A percentile compares a stretch with the other conserved stretches of the same genome.
These are phyloP conservation scores for Catharus fuscescens DNA, from an alignment of 2,113 vertebrate genomes.

Conservation along the genomic window DNA sequence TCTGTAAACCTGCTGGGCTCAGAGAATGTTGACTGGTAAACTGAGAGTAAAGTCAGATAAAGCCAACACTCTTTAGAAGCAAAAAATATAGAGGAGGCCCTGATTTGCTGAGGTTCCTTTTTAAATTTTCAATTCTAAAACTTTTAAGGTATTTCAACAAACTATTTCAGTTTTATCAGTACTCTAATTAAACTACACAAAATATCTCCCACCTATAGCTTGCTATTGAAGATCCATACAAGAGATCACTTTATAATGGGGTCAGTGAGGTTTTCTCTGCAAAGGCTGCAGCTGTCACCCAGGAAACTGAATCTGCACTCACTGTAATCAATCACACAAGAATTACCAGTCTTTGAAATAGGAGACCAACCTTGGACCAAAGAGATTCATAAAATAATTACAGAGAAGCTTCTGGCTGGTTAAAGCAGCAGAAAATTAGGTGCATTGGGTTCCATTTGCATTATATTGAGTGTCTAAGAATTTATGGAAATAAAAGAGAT, in stretches of 20 bases:
- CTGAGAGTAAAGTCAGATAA: not conserved
- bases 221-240: not conserved
- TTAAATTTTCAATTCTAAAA: not conserved
- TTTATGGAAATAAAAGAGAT: not conserved
- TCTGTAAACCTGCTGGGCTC: not conserved
- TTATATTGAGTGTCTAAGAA: not conserved
- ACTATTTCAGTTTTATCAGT: not conserved
- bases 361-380: not conserved
- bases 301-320: slow-evolving; percentile 32
- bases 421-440: not conserved
- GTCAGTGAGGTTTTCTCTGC: not conserved
- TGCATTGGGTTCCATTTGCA: not conserved
- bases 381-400: slow-evolving; percentile 1
- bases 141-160: not conserved
- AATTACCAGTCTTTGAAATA: not conserved
- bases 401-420: not conserved
- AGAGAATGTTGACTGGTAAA: not conserved
- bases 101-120: not conserved
- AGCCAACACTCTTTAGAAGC: not conserved
- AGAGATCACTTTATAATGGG: not conserved
- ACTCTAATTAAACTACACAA: not conserved
- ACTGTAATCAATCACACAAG: not conserved
- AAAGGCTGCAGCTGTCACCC: slow-evolving; percentile 19
- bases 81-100: not conserved
- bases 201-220: not conserved